phyloP scores from a whole-genome alignment of 1,140 invertebrate species.

The Anastatus disparis region DNA sequence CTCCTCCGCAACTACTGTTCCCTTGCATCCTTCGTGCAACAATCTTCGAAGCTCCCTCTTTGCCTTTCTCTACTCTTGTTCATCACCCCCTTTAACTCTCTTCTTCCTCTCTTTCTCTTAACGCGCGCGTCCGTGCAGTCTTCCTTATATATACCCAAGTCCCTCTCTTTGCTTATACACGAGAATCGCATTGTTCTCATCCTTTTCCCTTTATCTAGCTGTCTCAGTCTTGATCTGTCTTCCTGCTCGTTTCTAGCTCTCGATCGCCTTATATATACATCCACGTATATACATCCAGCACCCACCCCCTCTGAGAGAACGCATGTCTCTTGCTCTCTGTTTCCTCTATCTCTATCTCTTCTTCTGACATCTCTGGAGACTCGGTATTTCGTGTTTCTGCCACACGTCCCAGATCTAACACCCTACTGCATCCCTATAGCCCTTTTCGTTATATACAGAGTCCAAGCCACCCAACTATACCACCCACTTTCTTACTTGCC shows the following conservation, averaged over 20 bases:
- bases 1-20: slow-evolving; percentile 34
- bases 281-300: slow-evolving; percentile 41
- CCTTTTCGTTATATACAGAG: slow-evolving; percentile 1
- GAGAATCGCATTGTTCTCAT: slow-evolving; percentile 44
- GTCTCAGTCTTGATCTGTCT: slow-evolving; percentile 40
- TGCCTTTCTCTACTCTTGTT: neutral
- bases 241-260: slow-evolving; percentile 21
- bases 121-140: neutral
- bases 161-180: slow-evolving; percentile 21
- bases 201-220: slow-evolving; percentile 41
- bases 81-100: neutral
- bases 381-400: slow-evolving; percentile 44
- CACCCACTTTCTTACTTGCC: slow-evolving; percentile 21
- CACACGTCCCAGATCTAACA: slow-evolving; percentile 55
- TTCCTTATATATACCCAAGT: slow-evolving; percentile 6
- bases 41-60: slow-evolving; percentile 16
- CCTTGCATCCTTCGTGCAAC: slow-evolving; percentile 36
- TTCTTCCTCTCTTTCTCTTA: neutral
- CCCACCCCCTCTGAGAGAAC: slow-evolving; percentile 38
- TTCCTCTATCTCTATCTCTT: slow-evolving; percentile 1
- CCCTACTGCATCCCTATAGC: slow-evolving; percentile 11
- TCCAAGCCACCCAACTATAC: neutral
- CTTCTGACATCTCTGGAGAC: slow-evolving; percentile 34
- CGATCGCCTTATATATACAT: slow-evolving; percentile 28
- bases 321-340: slow-evolving; percentile 4